Percentiles rank a stretch among this genome's conserved stretches.
These are phyloP conservation scores for Nemurella pictetii DNA, from an alignment of 2,888 invertebrate species.

Conservation along the genomic window DNA sequence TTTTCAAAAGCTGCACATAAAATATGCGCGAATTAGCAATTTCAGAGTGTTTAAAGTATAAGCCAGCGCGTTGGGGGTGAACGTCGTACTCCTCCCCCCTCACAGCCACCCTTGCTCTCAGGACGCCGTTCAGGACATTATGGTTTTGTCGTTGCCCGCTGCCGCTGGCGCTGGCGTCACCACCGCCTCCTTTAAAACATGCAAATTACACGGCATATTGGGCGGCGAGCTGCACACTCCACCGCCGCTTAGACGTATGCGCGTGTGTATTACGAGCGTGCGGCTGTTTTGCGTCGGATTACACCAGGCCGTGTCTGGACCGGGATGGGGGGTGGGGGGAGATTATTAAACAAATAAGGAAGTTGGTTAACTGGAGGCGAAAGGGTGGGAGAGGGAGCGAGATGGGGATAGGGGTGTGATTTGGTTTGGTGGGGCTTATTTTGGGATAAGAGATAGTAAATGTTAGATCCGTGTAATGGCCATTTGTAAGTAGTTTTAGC, in stretches of 20 bases:
- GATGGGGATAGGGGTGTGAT: too few species aligned
- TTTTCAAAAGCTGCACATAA: background rate
- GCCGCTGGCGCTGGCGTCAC: background rate
- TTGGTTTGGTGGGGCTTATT: too few species aligned
- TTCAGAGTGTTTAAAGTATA: background rate
- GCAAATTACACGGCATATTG: conserved; percentile 41
- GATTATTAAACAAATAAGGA: conserved; percentile 5
- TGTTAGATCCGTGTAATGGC: too few species aligned
- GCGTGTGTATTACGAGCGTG: background rate
- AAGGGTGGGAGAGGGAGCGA: too few species aligned
- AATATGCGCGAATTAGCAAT: background rate
- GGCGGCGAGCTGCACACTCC: background rate
- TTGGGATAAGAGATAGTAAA: too few species aligned
- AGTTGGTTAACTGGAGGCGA: background rate
- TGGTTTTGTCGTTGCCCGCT: conserved; percentile 38
- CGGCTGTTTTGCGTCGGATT: background rate
- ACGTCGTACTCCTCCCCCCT: background rate
- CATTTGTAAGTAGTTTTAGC: too few species aligned
- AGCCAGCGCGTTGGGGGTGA: background rate
- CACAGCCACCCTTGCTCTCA: background rate
- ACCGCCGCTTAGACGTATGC: background rate
- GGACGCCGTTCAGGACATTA: conserved; percentile 20
- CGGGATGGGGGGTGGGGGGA: background rate
- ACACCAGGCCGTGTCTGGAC: background rate
- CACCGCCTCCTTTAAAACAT: conserved; percentile 36